These are phyloP conservation scores for Paramisgurnus dabryanus DNA, from an alignment of 2,113 vertebrate genomes.

Conservation along the genomic window DNA sequence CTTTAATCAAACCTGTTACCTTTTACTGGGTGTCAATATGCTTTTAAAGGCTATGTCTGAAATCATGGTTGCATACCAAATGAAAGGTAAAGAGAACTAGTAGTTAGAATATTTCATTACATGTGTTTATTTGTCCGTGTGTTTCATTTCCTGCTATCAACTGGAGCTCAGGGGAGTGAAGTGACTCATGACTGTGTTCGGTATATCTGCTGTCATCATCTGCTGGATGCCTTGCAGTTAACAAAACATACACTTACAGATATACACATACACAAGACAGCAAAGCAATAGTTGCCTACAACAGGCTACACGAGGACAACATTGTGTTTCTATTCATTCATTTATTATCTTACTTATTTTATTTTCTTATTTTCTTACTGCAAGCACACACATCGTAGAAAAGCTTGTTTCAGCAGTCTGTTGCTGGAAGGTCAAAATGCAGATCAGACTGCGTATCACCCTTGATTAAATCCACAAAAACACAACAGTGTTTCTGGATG, in stretches of 20 bases:
- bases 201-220: slow-evolving; percentile 29
- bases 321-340: slow-evolving; percentile 1
- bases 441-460: slow-evolving; percentile 6
- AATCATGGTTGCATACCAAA: background rate
- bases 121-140: slow-evolving; percentile 21
- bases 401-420: slow-evolving; percentile 25
- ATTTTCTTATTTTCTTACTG: background rate
- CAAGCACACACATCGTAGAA: slow-evolving; percentile 5
- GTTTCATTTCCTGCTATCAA: slow-evolving; percentile 6
- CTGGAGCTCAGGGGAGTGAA: slow-evolving; percentile 5
- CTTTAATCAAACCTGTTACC: no score
- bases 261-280: background rate
- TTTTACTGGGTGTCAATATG: no score
- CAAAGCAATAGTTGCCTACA: background rate
- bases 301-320: background rate
- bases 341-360: slow-evolving; percentile 21
- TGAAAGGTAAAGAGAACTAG: background rate
- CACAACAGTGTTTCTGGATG: background rate
- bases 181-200: slow-evolving; percentile 4
- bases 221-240: slow-evolving; percentile 27
- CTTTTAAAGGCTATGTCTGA: no score
- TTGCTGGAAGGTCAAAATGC: slow-evolving; percentile 8
- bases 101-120: background rate
- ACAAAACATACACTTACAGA: background rate
- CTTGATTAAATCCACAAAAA: slow-evolving; percentile 21